A percentile compares a stretch with the other conserved stretches of the same genome.
Evolutionary conservation across 2,888 invertebrate genomes (phyloP).

Genomic region (Trilocha varians): DNA sequence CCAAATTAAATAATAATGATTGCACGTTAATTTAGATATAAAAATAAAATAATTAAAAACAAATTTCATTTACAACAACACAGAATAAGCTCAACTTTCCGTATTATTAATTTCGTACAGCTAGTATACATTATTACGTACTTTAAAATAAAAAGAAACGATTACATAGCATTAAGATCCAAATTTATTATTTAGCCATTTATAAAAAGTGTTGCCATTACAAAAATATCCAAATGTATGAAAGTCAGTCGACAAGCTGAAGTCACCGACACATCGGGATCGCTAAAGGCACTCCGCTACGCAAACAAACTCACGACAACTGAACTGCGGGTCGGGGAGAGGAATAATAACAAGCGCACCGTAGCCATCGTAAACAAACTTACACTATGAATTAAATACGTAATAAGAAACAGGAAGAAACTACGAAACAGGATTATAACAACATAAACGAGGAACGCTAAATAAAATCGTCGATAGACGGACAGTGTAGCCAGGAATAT

Average conservation of each 20-base stretch:
- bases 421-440: constrained; percentile 42
- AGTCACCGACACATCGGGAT: constrained; percentile 32
- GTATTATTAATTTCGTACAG: constrained; percentile 13
- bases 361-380: constrained; percentile 13
- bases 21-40: constrained; percentile 34
- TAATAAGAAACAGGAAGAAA: constrained; percentile 52
- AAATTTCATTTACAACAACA: constrained; percentile 33
- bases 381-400: constrained; percentile 29
- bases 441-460: constrained; percentile 7
- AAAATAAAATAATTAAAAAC: constrained; percentile 3
- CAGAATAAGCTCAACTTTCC: constrained; percentile 45
- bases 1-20: constrained; percentile 26
- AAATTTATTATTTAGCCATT: background rate
- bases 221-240: constrained; percentile 53
- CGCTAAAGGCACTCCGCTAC: constrained; percentile 54
- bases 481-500: too few species aligned
- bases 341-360: too few species aligned
- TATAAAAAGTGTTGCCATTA: constrained; percentile 24
- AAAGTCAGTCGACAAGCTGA: constrained; percentile 51
- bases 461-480: too few species aligned
- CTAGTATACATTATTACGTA: background rate
- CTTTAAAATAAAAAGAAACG: constrained; percentile 16
- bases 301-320: constrained; percentile 25
- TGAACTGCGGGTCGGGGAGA: too few species aligned
- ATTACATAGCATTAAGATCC: background rate